A percentile compares a stretch with the other conserved stretches of the same genome.
Evolutionary conservation across 1,140 invertebrate genomes (phyloP).

Genomic region (Philopotamus ludificatus): DNA sequence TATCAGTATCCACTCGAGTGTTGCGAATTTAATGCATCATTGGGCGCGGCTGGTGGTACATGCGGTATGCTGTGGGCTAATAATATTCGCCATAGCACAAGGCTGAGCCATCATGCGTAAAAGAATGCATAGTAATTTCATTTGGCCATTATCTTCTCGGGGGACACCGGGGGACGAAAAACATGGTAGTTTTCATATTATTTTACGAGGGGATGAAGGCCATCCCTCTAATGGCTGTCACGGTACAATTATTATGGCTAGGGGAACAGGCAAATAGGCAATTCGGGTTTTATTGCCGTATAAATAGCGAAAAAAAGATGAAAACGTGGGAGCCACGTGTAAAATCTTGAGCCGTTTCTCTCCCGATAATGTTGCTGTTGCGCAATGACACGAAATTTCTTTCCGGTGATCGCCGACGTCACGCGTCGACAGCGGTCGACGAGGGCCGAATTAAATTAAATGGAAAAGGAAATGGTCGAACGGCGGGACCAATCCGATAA

Average conservation of each 20-base stretch:
- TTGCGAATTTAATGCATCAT: too few species aligned
- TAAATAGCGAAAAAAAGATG: constrained; percentile 23
- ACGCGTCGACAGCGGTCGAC: too few species aligned
- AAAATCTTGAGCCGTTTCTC: background rate
- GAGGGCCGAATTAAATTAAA: too few species aligned
- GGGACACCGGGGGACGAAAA: background rate
- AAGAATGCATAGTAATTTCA: background rate
- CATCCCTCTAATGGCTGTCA: constrained; percentile 20
- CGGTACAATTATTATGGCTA: constrained; percentile 15
- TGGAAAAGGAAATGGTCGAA: too few species aligned
- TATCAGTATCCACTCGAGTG: too few species aligned
- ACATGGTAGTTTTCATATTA: constrained; percentile 10
- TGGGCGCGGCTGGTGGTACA: too few species aligned
- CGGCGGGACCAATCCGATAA: too few species aligned
- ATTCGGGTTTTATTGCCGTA: constrained; percentile 25
- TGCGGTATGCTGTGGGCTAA: too few species aligned
- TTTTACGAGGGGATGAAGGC: constrained; percentile 7
- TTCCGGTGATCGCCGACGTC: too few species aligned
- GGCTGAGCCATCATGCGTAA: too few species aligned
- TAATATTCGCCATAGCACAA: too few species aligned
- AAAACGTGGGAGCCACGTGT: background rate
- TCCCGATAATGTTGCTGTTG: background rate
- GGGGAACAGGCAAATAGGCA: constrained; percentile 17
- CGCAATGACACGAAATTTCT: too few species aligned
- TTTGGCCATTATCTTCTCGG: background rate